Percentiles rank a stretch among this genome's conserved stretches.
phyloP scores from a whole-genome alignment of 2,797 vertebrate species.

The Linurgus olivaceus region DNA sequence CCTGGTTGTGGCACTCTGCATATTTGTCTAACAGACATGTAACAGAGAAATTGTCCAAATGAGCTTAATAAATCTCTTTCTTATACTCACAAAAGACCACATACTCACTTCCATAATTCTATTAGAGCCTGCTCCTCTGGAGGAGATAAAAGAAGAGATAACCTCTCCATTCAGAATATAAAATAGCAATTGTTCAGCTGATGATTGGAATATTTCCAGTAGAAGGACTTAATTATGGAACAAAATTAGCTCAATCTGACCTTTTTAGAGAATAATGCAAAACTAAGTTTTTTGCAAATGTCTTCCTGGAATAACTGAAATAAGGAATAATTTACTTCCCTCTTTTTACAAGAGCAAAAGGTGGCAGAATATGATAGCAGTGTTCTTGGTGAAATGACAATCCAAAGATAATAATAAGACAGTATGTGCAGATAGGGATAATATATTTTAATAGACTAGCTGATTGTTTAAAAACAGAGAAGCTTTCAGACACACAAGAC shows the following conservation, averaged over 20 bases:
- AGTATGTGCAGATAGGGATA: background rate
- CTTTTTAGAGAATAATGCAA: conserved; percentile 52
- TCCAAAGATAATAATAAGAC: conserved; percentile 9
- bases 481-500: background rate
- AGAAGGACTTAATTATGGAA: conserved; percentile 54
- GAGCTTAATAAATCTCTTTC: conserved; percentile 55
- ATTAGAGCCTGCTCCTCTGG: conserved; percentile 42
- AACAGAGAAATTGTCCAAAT: conserved; percentile 34
- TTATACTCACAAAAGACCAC: conserved; percentile 55
- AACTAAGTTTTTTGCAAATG: conserved; percentile 5
- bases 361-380: background rate
- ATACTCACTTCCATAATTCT: conserved; percentile 51
- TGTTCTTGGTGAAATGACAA: background rate
- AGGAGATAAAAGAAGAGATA: conserved; percentile 58
- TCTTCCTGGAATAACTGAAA: conserved; percentile 39
- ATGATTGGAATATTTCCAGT: conserved; percentile 50
- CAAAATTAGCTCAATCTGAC: conserved; percentile 56
- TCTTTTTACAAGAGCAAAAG: conserved; percentile 5
- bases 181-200: conserved; percentile 56
- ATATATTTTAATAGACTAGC: conserved; percentile 30
- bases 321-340: conserved; percentile 19
- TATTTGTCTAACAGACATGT: conserved; percentile 16
- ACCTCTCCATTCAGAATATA: conserved; percentile 49
- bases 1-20: background rate
- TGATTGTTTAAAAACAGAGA: conserved; percentile 11